These are phyloP conservation scores for Cataglyphis cursor DNA, from an alignment of 2,888 invertebrate genomes.

Conservation along the genomic window DNA sequence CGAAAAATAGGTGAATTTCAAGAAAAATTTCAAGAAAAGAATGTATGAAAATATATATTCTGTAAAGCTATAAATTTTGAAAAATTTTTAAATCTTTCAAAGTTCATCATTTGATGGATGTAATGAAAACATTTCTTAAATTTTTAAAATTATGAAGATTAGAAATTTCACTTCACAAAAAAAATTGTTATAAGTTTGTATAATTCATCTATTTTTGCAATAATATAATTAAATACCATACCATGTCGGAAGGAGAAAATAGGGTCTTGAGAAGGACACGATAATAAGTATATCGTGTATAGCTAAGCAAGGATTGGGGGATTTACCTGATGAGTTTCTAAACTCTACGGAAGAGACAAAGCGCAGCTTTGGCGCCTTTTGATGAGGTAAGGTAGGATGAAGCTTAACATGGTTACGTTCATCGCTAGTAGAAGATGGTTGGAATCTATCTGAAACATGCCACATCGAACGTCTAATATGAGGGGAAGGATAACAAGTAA, in stretches of 20 bases:
- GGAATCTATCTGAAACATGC: slow-evolving; percentile 89
- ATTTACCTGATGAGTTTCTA: slow-evolving; percentile 92
- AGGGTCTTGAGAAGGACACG: not conserved
- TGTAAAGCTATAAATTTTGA: not conserved
- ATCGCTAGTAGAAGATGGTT: slow-evolving; percentile 88
- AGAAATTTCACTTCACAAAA: not conserved
- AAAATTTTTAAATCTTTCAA: not conserved
- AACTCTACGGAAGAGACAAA: slow-evolving; percentile 94
- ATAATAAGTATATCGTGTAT: slow-evolving; percentile 43
- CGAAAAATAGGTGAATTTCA: not conserved
- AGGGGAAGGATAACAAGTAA: slow-evolving; percentile 70
- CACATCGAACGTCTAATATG: slow-evolving; percentile 85
- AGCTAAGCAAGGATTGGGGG: slow-evolving; percentile 70
- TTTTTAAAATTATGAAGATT: not conserved
- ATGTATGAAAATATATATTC: not conserved
- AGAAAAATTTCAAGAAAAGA: slow-evolving; percentile 13
- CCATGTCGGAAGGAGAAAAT: not conserved
- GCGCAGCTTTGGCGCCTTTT: slow-evolving; percentile 91
- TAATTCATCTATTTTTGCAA: slow-evolving; percentile 19
- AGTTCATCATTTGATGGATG: not conserved
- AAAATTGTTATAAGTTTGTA: slow-evolving; percentile 10
- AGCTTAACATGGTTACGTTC: slow-evolving; percentile 87
- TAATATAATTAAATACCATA: slow-evolving; percentile 10
- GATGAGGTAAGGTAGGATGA: slow-evolving; percentile 86
- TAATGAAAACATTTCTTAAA: not conserved